Percentiles rank a stretch among this genome's conserved stretches.
These are phyloP conservation scores for Sciurus carolinensis DNA, from an alignment of 2,797 vertebrate genomes.

Conservation along the genomic window DNA sequence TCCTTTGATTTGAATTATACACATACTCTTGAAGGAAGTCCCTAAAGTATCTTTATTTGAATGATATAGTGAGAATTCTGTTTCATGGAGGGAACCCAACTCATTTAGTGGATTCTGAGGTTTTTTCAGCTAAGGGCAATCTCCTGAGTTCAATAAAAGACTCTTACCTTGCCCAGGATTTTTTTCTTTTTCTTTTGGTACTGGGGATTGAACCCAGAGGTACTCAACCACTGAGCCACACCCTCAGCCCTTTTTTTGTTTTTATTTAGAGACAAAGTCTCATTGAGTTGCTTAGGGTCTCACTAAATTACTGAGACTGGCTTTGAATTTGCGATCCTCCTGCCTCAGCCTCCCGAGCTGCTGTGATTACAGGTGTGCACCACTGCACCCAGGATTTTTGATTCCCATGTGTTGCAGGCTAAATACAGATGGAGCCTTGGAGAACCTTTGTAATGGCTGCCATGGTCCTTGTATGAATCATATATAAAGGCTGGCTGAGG, in stretches of 20 bases:
- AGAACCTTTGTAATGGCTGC: background rate
- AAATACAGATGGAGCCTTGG: background rate
- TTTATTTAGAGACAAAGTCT: no score
- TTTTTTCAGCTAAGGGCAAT: background rate
- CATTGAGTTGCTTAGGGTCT: no score
- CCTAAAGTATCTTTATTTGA: background rate
- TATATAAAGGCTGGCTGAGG: background rate
- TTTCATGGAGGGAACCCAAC: background rate
- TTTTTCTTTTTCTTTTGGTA: no score
- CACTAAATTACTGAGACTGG: no score
- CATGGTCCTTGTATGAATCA: background rate
- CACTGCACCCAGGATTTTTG: background rate
- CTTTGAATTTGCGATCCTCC: no score
- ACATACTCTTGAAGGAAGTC: background rate
- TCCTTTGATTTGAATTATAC: background rate
- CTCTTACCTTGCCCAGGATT: background rate
- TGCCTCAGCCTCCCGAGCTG: no score
- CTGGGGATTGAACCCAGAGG: no score
- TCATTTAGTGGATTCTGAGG: background rate
- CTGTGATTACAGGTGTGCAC: no score
- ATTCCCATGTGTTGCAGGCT: background rate
- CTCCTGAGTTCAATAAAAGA: background rate
- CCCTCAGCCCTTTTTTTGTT: no score
- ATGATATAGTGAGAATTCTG: constrained; percentile 4
- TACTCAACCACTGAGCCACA: no score